Percentiles rank a stretch among this genome's conserved stretches.
Evolutionary conservation across 1,140 invertebrate genomes (phyloP).

Genomic region (Arctopsyche grandis): DNA sequence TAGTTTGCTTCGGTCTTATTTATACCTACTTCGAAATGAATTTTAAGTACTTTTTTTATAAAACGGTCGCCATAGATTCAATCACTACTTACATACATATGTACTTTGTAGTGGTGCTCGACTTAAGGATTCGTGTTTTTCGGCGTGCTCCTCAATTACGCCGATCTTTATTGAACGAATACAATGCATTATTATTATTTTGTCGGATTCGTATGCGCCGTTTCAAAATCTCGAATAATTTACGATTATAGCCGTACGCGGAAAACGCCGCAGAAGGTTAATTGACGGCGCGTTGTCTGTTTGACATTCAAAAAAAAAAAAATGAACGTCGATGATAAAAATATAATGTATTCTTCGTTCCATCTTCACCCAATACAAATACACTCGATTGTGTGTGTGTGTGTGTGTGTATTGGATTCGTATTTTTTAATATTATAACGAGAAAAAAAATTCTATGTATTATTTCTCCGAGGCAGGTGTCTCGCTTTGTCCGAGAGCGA

Average conservation of each 20-base stretch:
- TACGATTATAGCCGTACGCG: conserved; percentile 52
- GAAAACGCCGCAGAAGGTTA: conserved; percentile 51
- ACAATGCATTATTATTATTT: too few species aligned
- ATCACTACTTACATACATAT: background rate
- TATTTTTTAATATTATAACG: background rate
- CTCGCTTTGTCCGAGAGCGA: conserved; percentile 8
- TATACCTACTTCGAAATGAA: too few species aligned
- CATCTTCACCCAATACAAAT: background rate
- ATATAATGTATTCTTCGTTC: conserved; percentile 31
- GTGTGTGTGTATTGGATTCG: background rate
- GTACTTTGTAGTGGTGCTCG: background rate
- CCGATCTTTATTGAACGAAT: too few species aligned
- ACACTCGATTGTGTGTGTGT: background rate
- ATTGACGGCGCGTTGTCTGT: conserved; percentile 50
- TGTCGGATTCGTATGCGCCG: conserved; percentile 19
- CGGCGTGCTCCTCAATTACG: background rate
- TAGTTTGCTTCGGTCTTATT: too few species aligned
- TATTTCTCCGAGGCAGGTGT: background rate
- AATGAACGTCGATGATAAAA: conserved; percentile 25
- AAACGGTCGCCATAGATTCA: too few species aligned
- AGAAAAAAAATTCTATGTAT: too few species aligned
- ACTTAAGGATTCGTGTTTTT: background rate
- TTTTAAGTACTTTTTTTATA: too few species aligned
- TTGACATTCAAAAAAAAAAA: conserved; percentile 51
- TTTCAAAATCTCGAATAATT: conserved; percentile 48